Base-by-base conservation (phyloP, 2,888 invertebrate species). In the Amblyjoppa fuscipennis region DNA sequence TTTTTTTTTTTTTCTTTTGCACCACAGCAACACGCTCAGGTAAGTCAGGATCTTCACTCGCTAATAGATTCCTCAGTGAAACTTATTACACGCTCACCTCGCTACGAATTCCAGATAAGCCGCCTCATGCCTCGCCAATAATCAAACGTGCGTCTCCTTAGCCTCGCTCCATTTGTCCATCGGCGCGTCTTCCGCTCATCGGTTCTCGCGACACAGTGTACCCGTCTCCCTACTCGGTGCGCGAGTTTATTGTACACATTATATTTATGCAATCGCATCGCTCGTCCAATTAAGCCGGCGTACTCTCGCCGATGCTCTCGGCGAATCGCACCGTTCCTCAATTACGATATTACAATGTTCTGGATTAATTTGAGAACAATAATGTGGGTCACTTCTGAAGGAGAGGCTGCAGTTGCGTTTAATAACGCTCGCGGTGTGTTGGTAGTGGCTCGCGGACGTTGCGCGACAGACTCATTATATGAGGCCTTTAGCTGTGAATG, bases 111-210 rank as follows among this genome's bases (percentile, higher is more conserved):
- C 81, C 81, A 69, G 16, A 66, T 69, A 75, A 85, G 78, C 64
- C 49, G 51, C 61, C 31, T 31, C 34, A 16, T 45, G 38, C 61
- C 25, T 69, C 68, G 77, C 45, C 4, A 34, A 64, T 64, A 34
- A 16, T 64, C 64, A 7, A 31, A 64, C 64, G 64, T 34, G 34
- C 41, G 59, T 78, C 79, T 83, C 81, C 79, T 82, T 80, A 85
- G 59, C 87, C 87, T 89, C 84, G 87, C 83, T 88, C 86, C 83
- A 86, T 87, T 88, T 87, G 85, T 84, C 83, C 75, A 59, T 76
- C 71, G 78, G 70, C 51, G 51, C 73, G 71, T 84, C 80, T 73
- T 79, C 56, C 78, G 82, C 83, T 66, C 61, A 71, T 81, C 78
- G 61, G 41, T 61, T 73, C 81, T 80, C 75, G 49, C 49, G 51